Percentiles rank a stretch among this genome's conserved stretches.
Conservation (phyloP, 2,113 vertebrate genomes). For the Tachysurus vachellii region DNA sequence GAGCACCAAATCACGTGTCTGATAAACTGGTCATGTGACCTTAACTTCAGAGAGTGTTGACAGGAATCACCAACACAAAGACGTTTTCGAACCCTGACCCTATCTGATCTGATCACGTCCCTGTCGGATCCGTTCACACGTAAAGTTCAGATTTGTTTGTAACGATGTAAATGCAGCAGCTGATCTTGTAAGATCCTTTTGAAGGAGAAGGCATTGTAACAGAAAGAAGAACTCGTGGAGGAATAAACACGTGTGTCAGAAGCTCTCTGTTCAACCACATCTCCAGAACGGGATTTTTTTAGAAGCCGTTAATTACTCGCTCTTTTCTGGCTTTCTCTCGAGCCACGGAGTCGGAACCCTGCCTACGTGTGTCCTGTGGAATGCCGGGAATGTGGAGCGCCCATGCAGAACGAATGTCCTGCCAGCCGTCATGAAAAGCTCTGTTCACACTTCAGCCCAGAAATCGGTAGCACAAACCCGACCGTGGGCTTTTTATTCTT, state of each 20-base stretch:
- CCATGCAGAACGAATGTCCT: not conserved
- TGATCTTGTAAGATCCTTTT: not conserved
- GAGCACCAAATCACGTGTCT: not conserved
- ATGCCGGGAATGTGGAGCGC: not conserved
- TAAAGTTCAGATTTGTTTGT: not conserved
- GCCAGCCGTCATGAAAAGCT: conserved; percentile 4
- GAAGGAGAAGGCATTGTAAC: not conserved
- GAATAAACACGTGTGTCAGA: not conserved
- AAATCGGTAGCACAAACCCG: conserved; percentile 48
- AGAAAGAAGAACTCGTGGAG: not conserved
- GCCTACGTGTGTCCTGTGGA: not conserved
- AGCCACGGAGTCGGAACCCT: not conserved
- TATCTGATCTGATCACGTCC: not conserved
- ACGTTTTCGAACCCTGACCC: not conserved
- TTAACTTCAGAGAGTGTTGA: not conserved
- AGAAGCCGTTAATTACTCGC: not conserved
- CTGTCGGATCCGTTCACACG: too few relatives aligned
- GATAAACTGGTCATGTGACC: too few relatives aligned
- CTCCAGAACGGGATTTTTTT: not conserved
- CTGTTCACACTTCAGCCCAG: conserved; percentile 19
- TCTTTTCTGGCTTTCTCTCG: not conserved
- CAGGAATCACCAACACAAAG: not conserved
- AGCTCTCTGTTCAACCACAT: not conserved
- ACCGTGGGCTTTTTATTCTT: not conserved
- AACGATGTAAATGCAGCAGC: not conserved